Base-by-base conservation (phyloP, 2,113 vertebrate genomes). In the Aleadryas rufinucha region DNA sequence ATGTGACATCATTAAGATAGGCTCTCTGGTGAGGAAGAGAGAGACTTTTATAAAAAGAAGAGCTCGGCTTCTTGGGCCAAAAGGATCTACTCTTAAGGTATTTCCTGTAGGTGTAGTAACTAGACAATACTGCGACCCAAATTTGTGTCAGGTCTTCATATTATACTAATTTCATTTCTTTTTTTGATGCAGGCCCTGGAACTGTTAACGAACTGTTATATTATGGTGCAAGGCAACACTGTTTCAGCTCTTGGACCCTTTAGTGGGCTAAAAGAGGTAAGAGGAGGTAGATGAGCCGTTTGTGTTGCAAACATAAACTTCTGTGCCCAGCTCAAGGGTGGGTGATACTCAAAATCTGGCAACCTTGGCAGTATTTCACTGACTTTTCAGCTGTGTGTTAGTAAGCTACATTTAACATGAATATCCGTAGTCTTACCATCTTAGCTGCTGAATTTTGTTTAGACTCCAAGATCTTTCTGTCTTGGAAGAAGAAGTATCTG, bases 211-310 rank as follows among this genome's bases (percentile, higher is more conserved):
- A 99, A 98, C 97, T 99, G 99, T 97, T 99, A 99, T 15, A 98
- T 99, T 84, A 99, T 99, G 99, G 99, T 99, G 91, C 99, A 99
- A 95, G 99, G 99, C 24, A 99, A 99, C 97, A 99, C 99, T 0
- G 99, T 99, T 82, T 99, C 99, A 47, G 98, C 99, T 50, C 97
- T 99, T 76, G 99, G 99, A 52, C 99, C 99, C 28, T 98, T 97
- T 81, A 97, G 68, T 70, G 99, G 99, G 24, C 97, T 99, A 45
- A 99, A 99, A 96, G 99, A 99, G 99, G 99, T 99, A 90, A 97
- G 92, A 87, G 22, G 65, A 74, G 35, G 20, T 63, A 71, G 53
- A 19, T 41, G 27, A 45, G 13, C 13, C 1, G 0, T 68, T 90
- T 70, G 23, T 56, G 26, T 66, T n/a, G 16, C 10, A 1, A 37